These are phyloP conservation scores for Andrena haemorrhoa DNA, from an alignment of 2,888 invertebrate genomes.

Conservation along the genomic window DNA sequence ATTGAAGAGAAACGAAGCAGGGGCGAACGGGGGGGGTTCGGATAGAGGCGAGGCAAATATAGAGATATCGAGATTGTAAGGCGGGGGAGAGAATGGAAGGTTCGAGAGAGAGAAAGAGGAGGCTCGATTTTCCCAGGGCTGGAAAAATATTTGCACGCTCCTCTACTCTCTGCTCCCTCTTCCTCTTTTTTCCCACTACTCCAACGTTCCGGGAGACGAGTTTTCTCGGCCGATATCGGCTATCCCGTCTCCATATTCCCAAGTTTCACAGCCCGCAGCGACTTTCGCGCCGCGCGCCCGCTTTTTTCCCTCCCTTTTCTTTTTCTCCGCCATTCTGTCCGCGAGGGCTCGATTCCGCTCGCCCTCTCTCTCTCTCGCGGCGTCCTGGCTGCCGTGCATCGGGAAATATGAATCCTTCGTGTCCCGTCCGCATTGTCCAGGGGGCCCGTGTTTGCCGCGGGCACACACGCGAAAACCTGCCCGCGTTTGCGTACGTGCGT, in stretches of 20 bases:
- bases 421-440: constrained; percentile 66
- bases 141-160: constrained; percentile 74
- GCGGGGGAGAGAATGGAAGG: constrained; percentile 32
- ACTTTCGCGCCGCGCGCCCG: constrained; percentile 60
- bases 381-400: constrained; percentile 59
- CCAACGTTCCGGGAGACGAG: constrained; percentile 8
- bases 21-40: constrained; percentile 36
- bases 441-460: constrained; percentile 59
- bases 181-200: constrained; percentile 24
- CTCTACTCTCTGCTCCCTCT: constrained; percentile 32
- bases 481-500: constrained; percentile 32
- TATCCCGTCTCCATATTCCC: constrained; percentile 67
- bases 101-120: constrained; percentile 20
- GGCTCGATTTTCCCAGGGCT: constrained; percentile 66
- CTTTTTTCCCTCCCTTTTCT: constrained; percentile 23
- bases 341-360: constrained; percentile 6
- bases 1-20: constrained; percentile 34
- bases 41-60: constrained; percentile 43
- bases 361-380: constrained; percentile 1
- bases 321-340: constrained; percentile 5
- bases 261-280: constrained; percentile 69
- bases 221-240: constrained; percentile 62
- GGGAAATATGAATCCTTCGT: constrained; percentile 74
- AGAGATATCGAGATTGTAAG: constrained; percentile 56
- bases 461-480: constrained; percentile 52